A percentile compares a stretch with the other conserved stretches of the same genome.
phyloP scores from a whole-genome alignment of 2,797 vertebrate genomes.

The Lates japonicus region DNA sequence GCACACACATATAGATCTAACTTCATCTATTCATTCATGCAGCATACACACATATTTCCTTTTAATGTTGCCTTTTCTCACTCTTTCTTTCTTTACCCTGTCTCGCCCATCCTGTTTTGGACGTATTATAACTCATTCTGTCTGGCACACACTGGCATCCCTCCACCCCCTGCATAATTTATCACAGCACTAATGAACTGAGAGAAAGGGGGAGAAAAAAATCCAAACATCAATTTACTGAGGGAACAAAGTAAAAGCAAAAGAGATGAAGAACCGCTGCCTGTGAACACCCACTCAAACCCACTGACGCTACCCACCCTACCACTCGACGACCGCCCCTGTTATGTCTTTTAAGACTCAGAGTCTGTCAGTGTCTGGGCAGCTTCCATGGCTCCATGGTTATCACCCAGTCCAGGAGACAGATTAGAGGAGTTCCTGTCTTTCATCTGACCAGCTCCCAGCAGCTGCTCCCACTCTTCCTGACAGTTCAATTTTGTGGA shows the following conservation, averaged over 20 bases:
- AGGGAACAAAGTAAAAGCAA: slow-evolving; percentile 55
- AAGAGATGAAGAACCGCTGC: slow-evolving; percentile 47
- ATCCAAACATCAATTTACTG: slow-evolving; percentile 38
- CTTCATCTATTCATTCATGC: background rate
- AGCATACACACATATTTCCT: slow-evolving; percentile 23
- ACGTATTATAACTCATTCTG: slow-evolving; percentile 54
- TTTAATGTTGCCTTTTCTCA: slow-evolving; percentile 42
- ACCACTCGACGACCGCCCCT: slow-evolving; percentile 40
- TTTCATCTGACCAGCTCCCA: slow-evolving; percentile 68
- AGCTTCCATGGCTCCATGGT: slow-evolving; percentile 72
- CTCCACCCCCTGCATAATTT: slow-evolving; percentile 62
- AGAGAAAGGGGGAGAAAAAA: slow-evolving; percentile 37
- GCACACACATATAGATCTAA: background rate
- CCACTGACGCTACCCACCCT: slow-evolving; percentile 35
- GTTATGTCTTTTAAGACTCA: slow-evolving; percentile 59
- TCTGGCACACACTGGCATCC: slow-evolving; percentile 57
- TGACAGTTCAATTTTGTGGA: slow-evolving; percentile 36
- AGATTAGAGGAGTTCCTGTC: slow-evolving; percentile 79
- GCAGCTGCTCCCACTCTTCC: slow-evolving; percentile 63
- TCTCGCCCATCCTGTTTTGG: slow-evolving; percentile 53
- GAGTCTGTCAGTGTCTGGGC: slow-evolving; percentile 59
- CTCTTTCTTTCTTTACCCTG: slow-evolving; percentile 41
- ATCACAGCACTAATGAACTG: slow-evolving; percentile 73
- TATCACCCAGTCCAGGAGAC: slow-evolving; percentile 66
- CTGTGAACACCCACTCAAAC: slow-evolving; percentile 52